phyloP scores from a whole-genome alignment of 2,113 vertebrate genomes.

The Malaclemys terrapin region DNA sequence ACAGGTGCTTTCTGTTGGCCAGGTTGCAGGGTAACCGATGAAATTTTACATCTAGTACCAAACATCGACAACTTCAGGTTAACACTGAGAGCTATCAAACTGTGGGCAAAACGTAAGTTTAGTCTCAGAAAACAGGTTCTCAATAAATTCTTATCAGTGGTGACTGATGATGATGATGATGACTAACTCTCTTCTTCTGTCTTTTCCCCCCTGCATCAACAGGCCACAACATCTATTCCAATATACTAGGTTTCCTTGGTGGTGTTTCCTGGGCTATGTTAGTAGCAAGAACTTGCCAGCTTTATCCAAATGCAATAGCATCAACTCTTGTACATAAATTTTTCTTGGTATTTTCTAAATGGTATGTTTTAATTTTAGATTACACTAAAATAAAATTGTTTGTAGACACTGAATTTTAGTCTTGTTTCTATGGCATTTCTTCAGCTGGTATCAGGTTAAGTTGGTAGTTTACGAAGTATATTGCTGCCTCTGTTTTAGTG shows the following conservation, averaged over 20 bases:
- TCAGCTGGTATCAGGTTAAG: slow-evolving; percentile 73
- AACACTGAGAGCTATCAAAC: slow-evolving; percentile 92
- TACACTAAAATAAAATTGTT: slow-evolving; percentile 85
- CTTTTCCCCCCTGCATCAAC: slow-evolving; percentile 66
- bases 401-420: slow-evolving; percentile 88
- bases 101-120: slow-evolving; percentile 95
- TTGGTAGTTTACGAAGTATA: slow-evolving; percentile 33
- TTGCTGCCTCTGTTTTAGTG: background rate
- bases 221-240: slow-evolving; percentile 96
- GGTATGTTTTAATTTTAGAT: slow-evolving; percentile 86
- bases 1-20: slow-evolving; percentile 62
- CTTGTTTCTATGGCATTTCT: slow-evolving; percentile 85
- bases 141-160: slow-evolving; percentile 3
- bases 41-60: slow-evolving; percentile 93
- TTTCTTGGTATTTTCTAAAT: slow-evolving; percentile 95
- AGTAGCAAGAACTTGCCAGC: slow-evolving; percentile 93
- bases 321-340: slow-evolving; percentile 95
- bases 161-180: background rate
- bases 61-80: slow-evolving; percentile 94
- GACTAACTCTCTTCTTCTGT: slow-evolving; percentile 70
- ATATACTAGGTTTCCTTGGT: slow-evolving; percentile 93
- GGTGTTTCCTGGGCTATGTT: slow-evolving; percentile 95
- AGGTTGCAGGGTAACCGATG: slow-evolving; percentile 95
- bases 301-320: slow-evolving; percentile 93
- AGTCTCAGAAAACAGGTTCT: slow-evolving; percentile 67